Evolutionary conservation across 2,113 vertebrate species (phyloP).

Genomic region (Craseonycteris thonglongyai): DNA sequence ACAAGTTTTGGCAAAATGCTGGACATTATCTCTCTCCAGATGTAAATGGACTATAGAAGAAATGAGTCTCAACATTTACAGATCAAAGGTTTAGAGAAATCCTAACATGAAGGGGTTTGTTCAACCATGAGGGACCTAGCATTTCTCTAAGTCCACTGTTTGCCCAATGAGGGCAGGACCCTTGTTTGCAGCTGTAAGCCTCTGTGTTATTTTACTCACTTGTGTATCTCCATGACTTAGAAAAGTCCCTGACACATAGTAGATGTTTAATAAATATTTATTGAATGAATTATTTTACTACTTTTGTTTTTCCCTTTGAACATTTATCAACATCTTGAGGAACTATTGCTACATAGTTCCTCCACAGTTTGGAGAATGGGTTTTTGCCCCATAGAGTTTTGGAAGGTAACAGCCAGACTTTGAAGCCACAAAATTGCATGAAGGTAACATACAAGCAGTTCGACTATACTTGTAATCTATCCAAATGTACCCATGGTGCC

Average conservation of each 20-base stretch:
- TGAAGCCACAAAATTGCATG: not conserved
- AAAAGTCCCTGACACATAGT: not conserved
- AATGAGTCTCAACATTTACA: not conserved
- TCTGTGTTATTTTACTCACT: not conserved
- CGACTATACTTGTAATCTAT: not conserved
- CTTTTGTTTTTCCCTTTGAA: not conserved
- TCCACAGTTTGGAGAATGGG: not conserved
- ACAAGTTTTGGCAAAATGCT: not conserved
- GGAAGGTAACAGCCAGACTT: not conserved
- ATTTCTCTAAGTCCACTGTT: not conserved
- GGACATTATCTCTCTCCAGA: not conserved
- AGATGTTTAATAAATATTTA: slow-evolving; percentile 10
- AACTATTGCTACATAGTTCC: not conserved
- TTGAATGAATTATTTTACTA: not conserved
- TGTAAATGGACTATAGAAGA: not conserved
- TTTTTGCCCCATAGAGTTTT: not conserved
- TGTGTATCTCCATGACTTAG: not conserved
- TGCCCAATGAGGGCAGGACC: not conserved
- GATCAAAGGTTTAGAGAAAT: not conserved
- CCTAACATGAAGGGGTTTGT: not conserved
- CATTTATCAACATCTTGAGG: not conserved
- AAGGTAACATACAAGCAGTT: not conserved
- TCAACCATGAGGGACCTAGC: not conserved
- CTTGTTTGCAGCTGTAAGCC: not conserved
- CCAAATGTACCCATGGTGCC: not conserved